Base-by-base conservation (phyloP, 1,140 invertebrate species). In the Matsumurasca onukii region DNA sequence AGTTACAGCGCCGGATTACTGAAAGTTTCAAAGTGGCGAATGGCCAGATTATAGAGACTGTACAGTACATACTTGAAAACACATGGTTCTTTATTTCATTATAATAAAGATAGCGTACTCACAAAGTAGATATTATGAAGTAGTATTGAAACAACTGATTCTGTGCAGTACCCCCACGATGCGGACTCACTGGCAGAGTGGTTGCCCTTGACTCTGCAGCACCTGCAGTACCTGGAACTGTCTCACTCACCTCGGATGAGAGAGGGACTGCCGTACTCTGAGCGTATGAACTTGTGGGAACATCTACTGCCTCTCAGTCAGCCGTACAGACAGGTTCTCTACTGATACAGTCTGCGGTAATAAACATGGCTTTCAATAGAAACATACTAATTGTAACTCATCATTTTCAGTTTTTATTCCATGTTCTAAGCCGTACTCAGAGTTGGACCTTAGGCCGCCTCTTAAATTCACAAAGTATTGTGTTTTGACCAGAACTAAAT, bases 201-300 rank as follows among this genome's bases (percentile, higher is more conserved):
- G 86, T 78, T 82, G 34, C 80, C 78, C n/a, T 85, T 82, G 24
- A 82, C 75, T 17, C 71, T 76, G 15, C 76, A 80, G 64, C 77
- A 77, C 39, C 75, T 83, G 31, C 79, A 82, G 31, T 87, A 84
- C 71, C 70, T 88, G 67, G 81, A 87, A n/a, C 84, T 87, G 31
- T 80, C 78, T 1, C 72, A 79, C 9, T 77, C 76, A 66, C 72
- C 84, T 0, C 73, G 61, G 1, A 80, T 86, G 71, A 78, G 77
- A 55, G 80, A 81, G 52, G 80, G 81, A 62, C 71, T 87, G 3
- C 65, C 63, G 13, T 82, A 82, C 72, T 75, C 77, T 2, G 81
- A 84, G 13, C 78, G 85, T 31, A 86, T 85, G 76, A 72, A 76
- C 22, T 74, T 83, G 69, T 87, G 86, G 85, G 84, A 85, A 22